Percentiles rank a stretch among this genome's conserved stretches.
Evolutionary conservation across 2,113 vertebrate genomes (phyloP).

Genomic region (Rhadina sibilatrix): DNA sequence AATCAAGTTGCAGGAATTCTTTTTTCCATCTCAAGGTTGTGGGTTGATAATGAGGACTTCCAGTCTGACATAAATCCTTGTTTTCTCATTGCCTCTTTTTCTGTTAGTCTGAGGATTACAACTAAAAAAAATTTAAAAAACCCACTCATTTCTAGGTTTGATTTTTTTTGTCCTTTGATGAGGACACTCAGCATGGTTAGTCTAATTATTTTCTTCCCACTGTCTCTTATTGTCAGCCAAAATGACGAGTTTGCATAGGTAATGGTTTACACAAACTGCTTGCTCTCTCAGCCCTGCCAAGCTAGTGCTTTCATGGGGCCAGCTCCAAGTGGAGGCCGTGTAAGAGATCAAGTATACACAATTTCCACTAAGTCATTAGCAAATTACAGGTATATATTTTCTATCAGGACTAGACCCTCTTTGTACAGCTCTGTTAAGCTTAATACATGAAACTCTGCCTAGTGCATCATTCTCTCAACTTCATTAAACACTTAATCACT

Average conservation of each 20-base stretch:
- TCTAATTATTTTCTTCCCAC: conserved; percentile 57
- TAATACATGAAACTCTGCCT: not conserved
- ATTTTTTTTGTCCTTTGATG: conserved; percentile 36
- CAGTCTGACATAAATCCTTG: not conserved
- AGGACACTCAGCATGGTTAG: not conserved
- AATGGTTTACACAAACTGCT: conserved; percentile 12
- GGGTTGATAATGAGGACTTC: not conserved
- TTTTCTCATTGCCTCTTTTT: not conserved
- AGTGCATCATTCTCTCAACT: not conserved
- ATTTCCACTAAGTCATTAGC: not conserved
- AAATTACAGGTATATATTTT: not conserved
- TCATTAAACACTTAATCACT: not conserved
- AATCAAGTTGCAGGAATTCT: not conserved
- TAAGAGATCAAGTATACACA: not conserved
- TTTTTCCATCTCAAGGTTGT: not conserved
- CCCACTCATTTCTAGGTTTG: not conserved
- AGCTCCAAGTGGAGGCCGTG: not conserved
- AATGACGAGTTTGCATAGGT: conserved; percentile 18
- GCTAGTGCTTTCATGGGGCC: not conserved
- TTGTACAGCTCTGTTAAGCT: not conserved
- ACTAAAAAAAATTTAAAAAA: not conserved
- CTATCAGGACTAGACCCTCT: not conserved
- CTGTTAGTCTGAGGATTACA: not conserved
- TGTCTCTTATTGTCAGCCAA: not conserved
- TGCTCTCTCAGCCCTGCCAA: not conserved